Percentiles rank a stretch among this genome's conserved stretches.
These are phyloP conservation scores for Pseudorasbora parva DNA, from an alignment of 2,113 vertebrate genomes.

Conservation along the genomic window DNA sequence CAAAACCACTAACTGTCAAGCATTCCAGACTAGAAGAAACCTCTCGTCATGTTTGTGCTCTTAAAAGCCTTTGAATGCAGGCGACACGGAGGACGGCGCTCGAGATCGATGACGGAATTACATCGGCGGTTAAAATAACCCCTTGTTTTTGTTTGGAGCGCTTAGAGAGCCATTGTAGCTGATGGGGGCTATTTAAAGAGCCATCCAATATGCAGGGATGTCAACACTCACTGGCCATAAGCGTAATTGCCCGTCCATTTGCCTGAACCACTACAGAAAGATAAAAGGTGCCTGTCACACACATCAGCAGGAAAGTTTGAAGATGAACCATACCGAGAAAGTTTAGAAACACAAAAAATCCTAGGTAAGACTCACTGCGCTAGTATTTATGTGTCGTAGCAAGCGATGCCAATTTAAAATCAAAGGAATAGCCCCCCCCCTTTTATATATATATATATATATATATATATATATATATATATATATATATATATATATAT, in stretches of 20 bases:
- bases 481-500: no score
- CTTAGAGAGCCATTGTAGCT: slow-evolving; percentile 74
- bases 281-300: slow-evolving; percentile 78
- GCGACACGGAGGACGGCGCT: slow-evolving; percentile 60
- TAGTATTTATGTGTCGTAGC: no score
- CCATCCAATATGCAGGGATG: slow-evolving; percentile 81
- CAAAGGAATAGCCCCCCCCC: no score
- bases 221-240: slow-evolving; percentile 80
- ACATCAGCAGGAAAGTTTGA: slow-evolving; percentile 67
- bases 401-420: no score
- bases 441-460: no score
- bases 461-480: no score
- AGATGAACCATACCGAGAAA: slow-evolving; percentile 66
- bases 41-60: slow-evolving; percentile 15
- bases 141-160: slow-evolving; percentile 76
- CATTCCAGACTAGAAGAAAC: not conserved
- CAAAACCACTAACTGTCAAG: slow-evolving; percentile 32
- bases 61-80: not conserved
- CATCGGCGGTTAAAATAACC: slow-evolving; percentile 71
- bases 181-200: slow-evolving; percentile 81
- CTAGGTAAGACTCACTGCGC: no score
- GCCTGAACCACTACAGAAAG: slow-evolving; percentile 71
- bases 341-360: slow-evolving; percentile 59
- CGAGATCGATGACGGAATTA: slow-evolving; percentile 72
- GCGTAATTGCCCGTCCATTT: slow-evolving; percentile 82